A percentile compares a stretch with the other conserved stretches of the same genome.
phyloP scores from a whole-genome alignment of 2,113 vertebrate species.

The Uria lomvia region DNA sequence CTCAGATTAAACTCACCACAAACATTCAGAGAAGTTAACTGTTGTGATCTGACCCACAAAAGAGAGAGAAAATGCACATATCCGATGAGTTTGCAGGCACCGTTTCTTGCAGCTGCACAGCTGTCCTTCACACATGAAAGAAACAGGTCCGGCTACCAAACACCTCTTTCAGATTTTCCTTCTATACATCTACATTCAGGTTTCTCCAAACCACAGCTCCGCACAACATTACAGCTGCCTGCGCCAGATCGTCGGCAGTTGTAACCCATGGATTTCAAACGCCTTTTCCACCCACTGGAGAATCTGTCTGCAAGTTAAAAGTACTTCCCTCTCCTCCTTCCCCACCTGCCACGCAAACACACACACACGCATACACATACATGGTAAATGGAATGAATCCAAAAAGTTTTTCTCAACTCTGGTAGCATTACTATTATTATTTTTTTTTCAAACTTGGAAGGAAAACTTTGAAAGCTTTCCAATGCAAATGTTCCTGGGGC shows the following conservation, averaged over 20 bases:
- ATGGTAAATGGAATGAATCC: neutral
- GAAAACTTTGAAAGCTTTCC: conserved; percentile 46
- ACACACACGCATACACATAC: neutral
- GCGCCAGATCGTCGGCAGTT: neutral
- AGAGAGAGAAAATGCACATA: conserved; percentile 15
- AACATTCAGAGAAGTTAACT: conserved; percentile 6
- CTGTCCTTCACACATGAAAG: conserved; percentile 58
- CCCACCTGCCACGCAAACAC: neutral
- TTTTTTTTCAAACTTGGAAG: neutral
- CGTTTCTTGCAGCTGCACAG: conserved; percentile 1
- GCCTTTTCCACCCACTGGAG: neutral
- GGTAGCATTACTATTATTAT: neutral
- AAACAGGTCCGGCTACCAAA: neutral
- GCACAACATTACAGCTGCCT: neutral
- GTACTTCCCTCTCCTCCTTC: conserved; percentile 26
- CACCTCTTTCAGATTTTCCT: neutral
- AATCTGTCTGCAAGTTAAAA: conserved; percentile 16
- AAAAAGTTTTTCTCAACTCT: neutral
- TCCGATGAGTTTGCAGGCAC: neutral
- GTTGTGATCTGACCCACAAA: conserved; percentile 5
- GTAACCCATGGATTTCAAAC: conserved; percentile 3
- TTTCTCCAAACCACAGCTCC: conserved; percentile 1
- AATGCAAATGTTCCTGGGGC: conserved; percentile 5
- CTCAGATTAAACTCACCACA: conserved; percentile 17
- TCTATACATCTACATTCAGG: neutral